These are phyloP conservation scores for Xestobium rufovillosum DNA, from an alignment of 2,888 invertebrate species.

Conservation along the genomic window DNA sequence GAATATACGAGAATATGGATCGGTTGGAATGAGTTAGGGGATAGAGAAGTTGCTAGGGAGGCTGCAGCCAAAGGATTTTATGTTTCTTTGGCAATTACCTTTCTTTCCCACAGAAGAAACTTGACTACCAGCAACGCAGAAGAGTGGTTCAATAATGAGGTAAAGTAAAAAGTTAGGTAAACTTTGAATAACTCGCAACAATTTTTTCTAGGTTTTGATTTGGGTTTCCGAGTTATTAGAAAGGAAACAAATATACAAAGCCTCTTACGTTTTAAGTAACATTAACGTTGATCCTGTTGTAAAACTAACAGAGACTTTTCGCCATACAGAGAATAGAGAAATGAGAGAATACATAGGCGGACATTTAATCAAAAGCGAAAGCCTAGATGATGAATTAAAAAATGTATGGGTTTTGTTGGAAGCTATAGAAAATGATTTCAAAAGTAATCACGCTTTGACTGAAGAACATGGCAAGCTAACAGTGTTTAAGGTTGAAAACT, in stretches of 20 bases:
- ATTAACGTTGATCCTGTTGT: conserved; percentile 52
- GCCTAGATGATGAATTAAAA: conserved; percentile 35
- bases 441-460: conserved; percentile 8
- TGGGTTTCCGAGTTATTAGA: conserved; percentile 57
- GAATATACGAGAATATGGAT: conserved; percentile 48
- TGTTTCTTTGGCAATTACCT: conserved; percentile 51
- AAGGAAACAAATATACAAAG: conserved; percentile 57
- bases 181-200: conserved; percentile 19
- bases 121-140: conserved; percentile 48
- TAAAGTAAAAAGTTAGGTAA: conserved; percentile 32
- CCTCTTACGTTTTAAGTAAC: conserved; percentile 56
- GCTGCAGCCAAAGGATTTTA: conserved; percentile 61
- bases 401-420: conserved; percentile 43
- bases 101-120: conserved; percentile 49
- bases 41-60: conserved; percentile 59
- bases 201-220: conserved; percentile 48
- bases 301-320: conserved; percentile 52
- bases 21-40: conserved; percentile 56
- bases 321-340: conserved; percentile 50
- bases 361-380: conserved; percentile 50
- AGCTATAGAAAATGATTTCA: conserved; percentile 28
- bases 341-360: conserved; percentile 60
- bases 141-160: conserved; percentile 52
- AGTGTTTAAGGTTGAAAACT: too few species aligned
- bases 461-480: conserved; percentile 8